Percentiles rank a stretch among this genome's conserved stretches.
Conservation (phyloP, 2,797 vertebrate species). For the Fundulus diaphanus region DNA sequence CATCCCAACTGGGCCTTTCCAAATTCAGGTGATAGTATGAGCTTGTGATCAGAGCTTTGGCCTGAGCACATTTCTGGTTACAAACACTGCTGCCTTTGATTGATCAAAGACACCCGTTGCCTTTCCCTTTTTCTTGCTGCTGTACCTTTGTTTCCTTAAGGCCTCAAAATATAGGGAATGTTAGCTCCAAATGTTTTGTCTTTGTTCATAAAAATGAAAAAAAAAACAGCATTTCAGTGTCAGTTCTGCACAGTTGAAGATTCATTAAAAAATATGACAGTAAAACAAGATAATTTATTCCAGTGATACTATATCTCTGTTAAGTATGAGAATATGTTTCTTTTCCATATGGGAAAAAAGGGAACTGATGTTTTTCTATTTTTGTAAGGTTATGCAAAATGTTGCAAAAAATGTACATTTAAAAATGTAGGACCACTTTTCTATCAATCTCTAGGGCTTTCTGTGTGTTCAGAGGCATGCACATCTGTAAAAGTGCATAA, state of each 20-base stretch:
- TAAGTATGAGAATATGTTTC: neutral
- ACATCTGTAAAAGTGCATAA: too few relatives aligned
- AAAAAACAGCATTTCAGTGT: conserved; percentile 24
- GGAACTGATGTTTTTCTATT: neutral
- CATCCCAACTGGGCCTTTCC: conserved; percentile 17
- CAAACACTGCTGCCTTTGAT: conserved; percentile 53
- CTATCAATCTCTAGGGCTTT: neutral
- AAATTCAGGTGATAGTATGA: conserved; percentile 31
- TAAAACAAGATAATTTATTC: neutral
- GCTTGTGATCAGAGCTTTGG: conserved; percentile 47
- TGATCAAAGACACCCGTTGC: conserved; percentile 50
- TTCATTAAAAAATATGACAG: conserved; percentile 6
- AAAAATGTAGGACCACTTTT: neutral
- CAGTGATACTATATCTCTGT: neutral
- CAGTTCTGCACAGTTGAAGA: conserved; percentile 1
- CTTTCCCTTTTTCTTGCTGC: conserved; percentile 13
- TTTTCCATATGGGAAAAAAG: neutral
- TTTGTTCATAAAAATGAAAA: conserved; percentile 34
- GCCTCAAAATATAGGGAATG: conserved; percentile 25
- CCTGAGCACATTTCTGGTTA: conserved; percentile 45
- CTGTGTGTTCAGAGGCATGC: neutral
- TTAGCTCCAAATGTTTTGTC: conserved; percentile 8
- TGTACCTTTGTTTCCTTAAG: conserved; percentile 26
- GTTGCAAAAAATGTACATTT: neutral
- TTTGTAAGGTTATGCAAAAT: neutral